These are phyloP conservation scores for Lagopus muta DNA, from an alignment of 2,113 vertebrate species.

Conservation along the genomic window DNA sequence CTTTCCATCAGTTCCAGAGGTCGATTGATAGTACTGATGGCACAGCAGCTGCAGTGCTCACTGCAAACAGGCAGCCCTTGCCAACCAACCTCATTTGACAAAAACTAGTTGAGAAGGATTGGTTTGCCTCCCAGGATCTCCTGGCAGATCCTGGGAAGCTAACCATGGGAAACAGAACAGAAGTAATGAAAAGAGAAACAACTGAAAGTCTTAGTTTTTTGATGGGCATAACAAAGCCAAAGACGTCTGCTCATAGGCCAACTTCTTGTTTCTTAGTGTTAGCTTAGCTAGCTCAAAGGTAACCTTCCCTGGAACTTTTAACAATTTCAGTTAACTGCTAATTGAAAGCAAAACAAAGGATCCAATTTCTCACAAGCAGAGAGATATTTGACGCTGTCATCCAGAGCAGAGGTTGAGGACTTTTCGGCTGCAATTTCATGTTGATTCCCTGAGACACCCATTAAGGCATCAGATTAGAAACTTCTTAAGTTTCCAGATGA, in stretches of 20 bases:
- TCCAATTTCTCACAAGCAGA: background rate
- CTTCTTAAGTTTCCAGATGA: background rate
- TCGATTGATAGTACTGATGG: background rate
- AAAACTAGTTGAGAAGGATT: background rate
- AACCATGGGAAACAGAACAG: accelerated
- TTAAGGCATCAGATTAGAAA: background rate
- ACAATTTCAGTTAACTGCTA: background rate
- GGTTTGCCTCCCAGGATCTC: background rate
- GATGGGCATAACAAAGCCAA: background rate
- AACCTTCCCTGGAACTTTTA: background rate
- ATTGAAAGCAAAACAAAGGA: background rate
- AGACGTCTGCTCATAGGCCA: background rate
- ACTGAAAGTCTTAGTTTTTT: background rate
- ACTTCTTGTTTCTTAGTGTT: background rate
- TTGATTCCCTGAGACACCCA: background rate
- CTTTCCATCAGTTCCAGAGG: background rate
- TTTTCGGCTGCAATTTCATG: background rate
- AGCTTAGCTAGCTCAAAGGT: background rate
- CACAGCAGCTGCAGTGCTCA: background rate
- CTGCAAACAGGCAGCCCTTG: background rate
- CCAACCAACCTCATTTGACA: background rate
- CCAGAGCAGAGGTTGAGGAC: background rate
- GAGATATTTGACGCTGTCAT: background rate
- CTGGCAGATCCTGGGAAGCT: background rate
- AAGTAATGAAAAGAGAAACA: background rate